phyloP scores from a whole-genome alignment of 1,140 invertebrate species.

The Charaxes varanes region DNA sequence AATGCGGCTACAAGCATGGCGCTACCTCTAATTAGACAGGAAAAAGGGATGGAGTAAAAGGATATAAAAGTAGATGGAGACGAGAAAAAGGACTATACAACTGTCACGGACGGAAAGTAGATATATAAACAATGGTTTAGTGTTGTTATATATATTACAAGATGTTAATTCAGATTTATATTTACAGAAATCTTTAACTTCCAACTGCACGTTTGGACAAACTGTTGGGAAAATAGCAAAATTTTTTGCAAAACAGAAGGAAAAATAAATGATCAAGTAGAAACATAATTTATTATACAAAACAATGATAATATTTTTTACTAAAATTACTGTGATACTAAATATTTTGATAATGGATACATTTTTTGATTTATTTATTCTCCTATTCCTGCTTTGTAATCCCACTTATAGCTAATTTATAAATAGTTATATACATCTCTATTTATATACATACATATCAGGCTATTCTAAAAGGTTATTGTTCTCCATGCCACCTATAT shows the following conservation, averaged over 20 bases:
- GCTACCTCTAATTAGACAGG: no score
- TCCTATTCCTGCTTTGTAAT: background rate
- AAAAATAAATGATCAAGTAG: slow-evolving; percentile 20
- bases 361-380: background rate
- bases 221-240: slow-evolving; percentile 72
- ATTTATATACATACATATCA: background rate
- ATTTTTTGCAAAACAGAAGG: slow-evolving; percentile 74
- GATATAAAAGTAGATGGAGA: no score
- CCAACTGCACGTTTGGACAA: slow-evolving; percentile 70
- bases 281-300: slow-evolving; percentile 12
- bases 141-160: no score
- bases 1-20: no score
- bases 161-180: slow-evolving; percentile 19
- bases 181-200: slow-evolving; percentile 63
- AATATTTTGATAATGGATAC: background rate
- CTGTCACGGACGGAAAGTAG: no score
- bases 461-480: no score
- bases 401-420: background rate
- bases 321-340: background rate
- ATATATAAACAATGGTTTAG: no score
- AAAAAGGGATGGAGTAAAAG: no score
- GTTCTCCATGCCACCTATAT: no score
- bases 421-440: background rate
- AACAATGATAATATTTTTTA: background rate
- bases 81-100: no score